A percentile compares a stretch with the other conserved stretches of the same genome.
phyloP scores from a whole-genome alignment of 2,797 vertebrate genomes.

The Micrastur ruficollis region DNA sequence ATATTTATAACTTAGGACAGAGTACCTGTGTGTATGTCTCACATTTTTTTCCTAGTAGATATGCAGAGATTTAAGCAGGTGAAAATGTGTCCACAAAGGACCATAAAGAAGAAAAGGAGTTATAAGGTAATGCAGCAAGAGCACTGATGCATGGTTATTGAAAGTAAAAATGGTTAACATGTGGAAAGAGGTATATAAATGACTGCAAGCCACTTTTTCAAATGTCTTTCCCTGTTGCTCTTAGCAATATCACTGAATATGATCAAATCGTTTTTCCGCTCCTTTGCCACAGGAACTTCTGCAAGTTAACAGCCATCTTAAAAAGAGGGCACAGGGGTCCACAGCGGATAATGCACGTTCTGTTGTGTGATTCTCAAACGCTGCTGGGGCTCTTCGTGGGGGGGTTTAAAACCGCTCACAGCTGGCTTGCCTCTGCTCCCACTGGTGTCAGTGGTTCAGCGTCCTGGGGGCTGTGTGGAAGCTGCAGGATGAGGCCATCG shows the following conservation, averaged over 20 bases:
- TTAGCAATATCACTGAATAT: conserved; percentile 50
- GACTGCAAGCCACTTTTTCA: conserved; percentile 62
- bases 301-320: conserved; percentile 53
- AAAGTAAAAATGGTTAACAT: conserved; percentile 66
- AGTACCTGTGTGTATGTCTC: background rate
- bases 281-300: conserved; percentile 46
- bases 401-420: background rate
- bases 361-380: background rate
- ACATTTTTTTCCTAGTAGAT: conserved; percentile 17
- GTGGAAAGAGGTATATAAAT: conserved; percentile 67
- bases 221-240: conserved; percentile 59
- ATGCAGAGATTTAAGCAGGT: conserved; percentile 53
- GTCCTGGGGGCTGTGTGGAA: background rate
- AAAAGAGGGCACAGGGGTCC: background rate
- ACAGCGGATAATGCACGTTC: background rate
- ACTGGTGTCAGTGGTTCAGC: background rate
- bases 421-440: background rate
- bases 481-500: background rate
- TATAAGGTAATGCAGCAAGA: conserved; percentile 65
- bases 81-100: conserved; percentile 66
- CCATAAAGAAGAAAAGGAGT: conserved; percentile 67
- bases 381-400: background rate
- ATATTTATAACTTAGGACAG: conserved; percentile 30
- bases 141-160: conserved; percentile 67
- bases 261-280: conserved; percentile 65